Base-by-base conservation (phyloP, 2,888 invertebrate species). In the Crepidodera aurea region DNA sequence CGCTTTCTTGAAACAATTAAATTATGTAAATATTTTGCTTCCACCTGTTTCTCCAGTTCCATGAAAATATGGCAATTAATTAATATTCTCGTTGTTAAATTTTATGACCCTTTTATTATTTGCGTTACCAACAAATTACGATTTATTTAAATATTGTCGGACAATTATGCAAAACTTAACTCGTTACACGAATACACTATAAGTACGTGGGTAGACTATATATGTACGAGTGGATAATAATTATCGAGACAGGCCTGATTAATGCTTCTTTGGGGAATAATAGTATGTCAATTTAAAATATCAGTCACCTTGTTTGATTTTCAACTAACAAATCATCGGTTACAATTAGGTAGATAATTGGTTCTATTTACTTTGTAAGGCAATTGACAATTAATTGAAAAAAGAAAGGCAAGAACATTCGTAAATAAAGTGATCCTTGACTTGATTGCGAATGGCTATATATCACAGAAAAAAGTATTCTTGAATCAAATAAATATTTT, bases 191-290 rank as follows among this genome's bases (percentile, higher is more conserved):
- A 42, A 12, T 16, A 5, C 13, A 18, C 16, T 12, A 19, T 6
- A 22, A 3, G 16, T 5, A 42, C 44, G 54, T 55, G 44, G 54
- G 42, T 15, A 18, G 54, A 55, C 44, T 34, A 34, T 10, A 18
- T 2, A 51, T 32, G 10, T 34, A 34, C 13, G 25, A 51, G 51
- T 16, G 51, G 51, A 19, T 37, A 37, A 22, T 51, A 51, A 51
- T 51, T 51, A 32, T 51, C 51, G 22, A 37, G 4, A 12, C 19
- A 25, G 25, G 15, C 29, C 37, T 57, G 46, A 48, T 46, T 37
- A 48, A 57, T 27, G 22, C 32, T 37, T 37, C 44, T 46, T n/a
- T n/a, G 48, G 37, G 56, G 37, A 48, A 57, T 57, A 37, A 48
- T 46, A 13, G 25, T 34, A 56, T 46, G 32, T 46, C 55, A 44